phyloP scores from a whole-genome alignment of 2,888 invertebrate genomes.

The Torymus auratus region DNA sequence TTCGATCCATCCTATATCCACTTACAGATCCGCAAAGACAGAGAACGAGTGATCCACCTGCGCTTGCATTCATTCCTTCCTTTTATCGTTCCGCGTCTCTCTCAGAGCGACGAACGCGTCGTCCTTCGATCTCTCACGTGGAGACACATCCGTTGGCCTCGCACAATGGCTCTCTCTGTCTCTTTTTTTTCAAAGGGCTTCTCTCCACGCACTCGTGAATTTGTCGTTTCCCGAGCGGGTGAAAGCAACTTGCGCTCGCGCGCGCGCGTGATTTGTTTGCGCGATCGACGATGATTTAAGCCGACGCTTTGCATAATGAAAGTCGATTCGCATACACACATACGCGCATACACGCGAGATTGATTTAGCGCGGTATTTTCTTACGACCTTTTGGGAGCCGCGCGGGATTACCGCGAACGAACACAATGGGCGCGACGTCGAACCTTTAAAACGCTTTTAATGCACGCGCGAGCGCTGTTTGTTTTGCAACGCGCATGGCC shows the following conservation, averaged over 20 bases:
- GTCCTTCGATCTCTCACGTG: too few species aligned
- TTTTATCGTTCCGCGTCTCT: too few species aligned
- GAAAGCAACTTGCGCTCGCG: constrained; percentile 37
- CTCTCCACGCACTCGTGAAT: constrained; percentile 8
- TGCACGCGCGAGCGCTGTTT: constrained; percentile 28
- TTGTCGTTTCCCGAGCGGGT: constrained; percentile 39
- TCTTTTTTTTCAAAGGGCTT: too few species aligned
- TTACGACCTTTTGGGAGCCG: constrained; percentile 16
- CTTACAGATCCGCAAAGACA: not conserved
- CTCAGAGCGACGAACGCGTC: too few species aligned
- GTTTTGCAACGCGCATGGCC: not conserved
- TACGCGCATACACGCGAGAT: constrained; percentile 10
- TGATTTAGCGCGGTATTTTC: constrained; percentile 45
- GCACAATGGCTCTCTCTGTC: too few species aligned
- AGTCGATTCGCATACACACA: constrained; percentile 22
- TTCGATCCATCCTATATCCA: too few species aligned
- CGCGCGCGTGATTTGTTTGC: constrained; percentile 52
- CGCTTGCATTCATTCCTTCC: not conserved
- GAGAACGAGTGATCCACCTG: constrained; percentile 25
- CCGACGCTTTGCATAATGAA: constrained; percentile 51
- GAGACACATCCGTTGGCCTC: too few species aligned
- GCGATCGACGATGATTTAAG: constrained; percentile 55
- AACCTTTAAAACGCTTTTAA: constrained; percentile 42
- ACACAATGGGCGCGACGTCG: constrained; percentile 38
- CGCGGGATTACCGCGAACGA: constrained; percentile 30